Conservation (phyloP, 2,888 invertebrate species). For the Pristionchus japonicus region DNA sequence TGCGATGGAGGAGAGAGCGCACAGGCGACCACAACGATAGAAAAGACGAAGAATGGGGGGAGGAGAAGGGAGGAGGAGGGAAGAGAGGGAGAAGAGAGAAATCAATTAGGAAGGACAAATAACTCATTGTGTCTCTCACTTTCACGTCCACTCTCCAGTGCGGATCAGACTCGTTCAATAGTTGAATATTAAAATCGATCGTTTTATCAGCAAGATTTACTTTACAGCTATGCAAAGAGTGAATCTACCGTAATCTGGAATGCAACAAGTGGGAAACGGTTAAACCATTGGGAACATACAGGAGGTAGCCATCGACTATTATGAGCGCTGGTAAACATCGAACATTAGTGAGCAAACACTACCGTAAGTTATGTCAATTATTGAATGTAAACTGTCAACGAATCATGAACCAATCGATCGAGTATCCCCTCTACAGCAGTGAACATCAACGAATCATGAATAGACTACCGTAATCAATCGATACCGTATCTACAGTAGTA, state of each 20-base stretch:
- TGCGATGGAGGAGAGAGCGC: conserved; percentile 15
- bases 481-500: too few relatives aligned
- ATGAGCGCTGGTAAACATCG: not conserved
- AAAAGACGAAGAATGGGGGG: conserved; percentile 13
- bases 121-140: not conserved
- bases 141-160: not conserved
- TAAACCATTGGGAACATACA: too few relatives aligned
- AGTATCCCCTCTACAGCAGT: too few relatives aligned
- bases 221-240: not conserved
- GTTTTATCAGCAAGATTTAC: not conserved
- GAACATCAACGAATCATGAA: too few relatives aligned
- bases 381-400: too few relatives aligned
- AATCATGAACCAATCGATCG: too few relatives aligned
- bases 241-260: conserved; percentile 24
- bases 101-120: not conserved
- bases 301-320: not conserved
- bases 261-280: not conserved
- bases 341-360: not conserved
- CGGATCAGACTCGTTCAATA: not conserved
- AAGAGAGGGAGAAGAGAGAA: not conserved
- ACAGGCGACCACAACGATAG: conserved; percentile 16
- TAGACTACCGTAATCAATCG: too few relatives aligned
- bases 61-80: not conserved
- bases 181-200: not conserved
- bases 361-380: not conserved